Evolutionary conservation across 1,140 invertebrate species (phyloP).

Genomic region (Neotoxoptera formosana): DNA sequence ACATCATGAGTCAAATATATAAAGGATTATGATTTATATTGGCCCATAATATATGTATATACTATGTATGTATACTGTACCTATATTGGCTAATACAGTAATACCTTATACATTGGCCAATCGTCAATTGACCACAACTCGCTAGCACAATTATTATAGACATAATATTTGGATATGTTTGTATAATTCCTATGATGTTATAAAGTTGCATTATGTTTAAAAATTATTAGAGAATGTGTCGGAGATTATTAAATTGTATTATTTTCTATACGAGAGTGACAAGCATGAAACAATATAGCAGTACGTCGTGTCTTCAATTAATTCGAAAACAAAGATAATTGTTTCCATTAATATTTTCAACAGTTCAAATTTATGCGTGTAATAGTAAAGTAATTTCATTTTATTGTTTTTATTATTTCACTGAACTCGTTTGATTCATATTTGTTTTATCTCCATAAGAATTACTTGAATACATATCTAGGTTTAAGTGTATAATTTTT

Average conservation of each 20-base stretch:
- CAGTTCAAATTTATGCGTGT: neutral
- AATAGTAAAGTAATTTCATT: neutral
- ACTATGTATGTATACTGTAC: too few species aligned
- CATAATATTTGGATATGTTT: neutral
- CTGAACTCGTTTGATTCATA: neutral
- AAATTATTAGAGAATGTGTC: neutral
- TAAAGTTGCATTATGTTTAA: neutral
- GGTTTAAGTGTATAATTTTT: neutral
- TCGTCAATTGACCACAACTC: neutral
- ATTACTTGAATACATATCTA: neutral
- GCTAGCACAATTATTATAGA: neutral
- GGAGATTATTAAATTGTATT: neutral
- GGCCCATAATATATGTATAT: neutral
- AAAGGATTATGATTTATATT: neutral
- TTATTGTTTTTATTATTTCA: neutral
- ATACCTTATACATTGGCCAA: neutral
- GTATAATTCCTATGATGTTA: neutral
- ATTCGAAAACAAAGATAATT: neutral
- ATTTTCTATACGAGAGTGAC: neutral
- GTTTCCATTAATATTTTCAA: neutral
- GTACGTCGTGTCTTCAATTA: neutral
- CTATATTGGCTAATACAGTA: too few species aligned
- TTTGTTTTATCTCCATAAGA: neutral
- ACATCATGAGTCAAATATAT: neutral
- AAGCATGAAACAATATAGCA: conserved; percentile 8